Evolutionary conservation across 2,113 vertebrate genomes (phyloP), one percentile per base, ranked within the genome.

Genomic region (Perccottus glenii): DNA sequence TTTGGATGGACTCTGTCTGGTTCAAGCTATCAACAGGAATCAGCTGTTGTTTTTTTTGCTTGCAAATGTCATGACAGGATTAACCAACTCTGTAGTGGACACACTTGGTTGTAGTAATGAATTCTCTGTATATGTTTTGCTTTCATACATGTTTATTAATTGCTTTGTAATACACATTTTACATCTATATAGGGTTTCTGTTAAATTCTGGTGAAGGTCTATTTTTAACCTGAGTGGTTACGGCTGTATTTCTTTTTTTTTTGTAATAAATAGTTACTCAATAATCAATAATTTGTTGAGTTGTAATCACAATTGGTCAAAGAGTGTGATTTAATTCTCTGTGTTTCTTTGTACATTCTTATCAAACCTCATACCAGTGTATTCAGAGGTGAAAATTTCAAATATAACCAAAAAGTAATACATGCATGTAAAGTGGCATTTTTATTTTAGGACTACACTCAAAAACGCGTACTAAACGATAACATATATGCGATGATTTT

Each of bases 21-120:
- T 99, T 62, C 93, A 92, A 48, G 95, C 96, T n/a, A 85, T 99
- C 52, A 95, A 93, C 86, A 94, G 93, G 90, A 98, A 98, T 56
- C 96, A 98, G 53, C 74, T 99, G 57, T 32, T 94, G 0, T 98
- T 95, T 80, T 99, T 99, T 87, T 81, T 99, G 81, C 80, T 97
- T 0, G 94, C 96, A 2, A 99, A 99, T 59, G 1, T 98, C 47
- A 90, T 94, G 88, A 99, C 98, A 9, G 98, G 96, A 55, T 27
- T 94, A 35, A 93, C 94, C 70, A 99, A 99, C 78, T 78, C 94
- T 6, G 51, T 86, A 1, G 43, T 98, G 19, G 93, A 99, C 74
- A 99, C 98, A 0, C 73, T 99, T 9, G 92, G 87, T 64, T 92
- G 93, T 73, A 87, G 75, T 73, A 57, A 81, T 51, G 73, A 56